These are phyloP conservation scores for Tiphia femorata DNA, from an alignment of 2,888 invertebrate genomes.

Conservation along the genomic window DNA sequence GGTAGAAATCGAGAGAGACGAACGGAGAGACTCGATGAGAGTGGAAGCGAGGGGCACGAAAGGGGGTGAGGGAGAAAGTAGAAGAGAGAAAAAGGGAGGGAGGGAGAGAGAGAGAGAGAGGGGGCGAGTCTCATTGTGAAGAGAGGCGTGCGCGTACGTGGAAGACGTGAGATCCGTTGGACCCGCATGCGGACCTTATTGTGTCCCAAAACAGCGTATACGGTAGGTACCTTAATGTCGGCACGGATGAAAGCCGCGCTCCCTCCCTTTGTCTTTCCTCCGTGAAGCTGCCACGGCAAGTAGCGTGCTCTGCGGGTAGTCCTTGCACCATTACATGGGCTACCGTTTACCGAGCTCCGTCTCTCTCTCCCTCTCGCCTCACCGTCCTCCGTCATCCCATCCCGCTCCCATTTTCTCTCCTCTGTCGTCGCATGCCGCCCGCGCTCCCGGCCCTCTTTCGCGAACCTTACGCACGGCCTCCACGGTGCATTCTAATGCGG, in stretches of 20 bases:
- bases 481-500: background rate
- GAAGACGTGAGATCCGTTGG: conserved; percentile 67
- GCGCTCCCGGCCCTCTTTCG: no score
- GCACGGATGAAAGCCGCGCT: conserved; percentile 65
- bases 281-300: conserved; percentile 49
- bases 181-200: conserved; percentile 68
- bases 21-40: conserved; percentile 34
- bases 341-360: conserved; percentile 37
- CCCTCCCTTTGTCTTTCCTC: conserved; percentile 48
- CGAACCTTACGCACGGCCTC: background rate
- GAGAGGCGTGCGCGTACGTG: conserved; percentile 47
- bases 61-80: no score
- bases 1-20: conserved; percentile 7
- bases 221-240: conserved; percentile 66
- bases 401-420: conserved; percentile 4
- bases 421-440: no score
- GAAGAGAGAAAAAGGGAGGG: conserved; percentile 1
- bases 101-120: conserved; percentile 8
- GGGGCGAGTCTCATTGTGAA: conserved; percentile 46
- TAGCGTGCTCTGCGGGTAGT: conserved; percentile 66
- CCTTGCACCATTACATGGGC: conserved; percentile 51
- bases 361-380: conserved; percentile 27
- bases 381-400: conserved; percentile 2
- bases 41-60: conserved; percentile 50
- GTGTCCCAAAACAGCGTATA: conserved; percentile 56